Evolutionary conservation across 2,888 invertebrate genomes (phyloP).

Genomic region (Drosophila subquinaria): DNA sequence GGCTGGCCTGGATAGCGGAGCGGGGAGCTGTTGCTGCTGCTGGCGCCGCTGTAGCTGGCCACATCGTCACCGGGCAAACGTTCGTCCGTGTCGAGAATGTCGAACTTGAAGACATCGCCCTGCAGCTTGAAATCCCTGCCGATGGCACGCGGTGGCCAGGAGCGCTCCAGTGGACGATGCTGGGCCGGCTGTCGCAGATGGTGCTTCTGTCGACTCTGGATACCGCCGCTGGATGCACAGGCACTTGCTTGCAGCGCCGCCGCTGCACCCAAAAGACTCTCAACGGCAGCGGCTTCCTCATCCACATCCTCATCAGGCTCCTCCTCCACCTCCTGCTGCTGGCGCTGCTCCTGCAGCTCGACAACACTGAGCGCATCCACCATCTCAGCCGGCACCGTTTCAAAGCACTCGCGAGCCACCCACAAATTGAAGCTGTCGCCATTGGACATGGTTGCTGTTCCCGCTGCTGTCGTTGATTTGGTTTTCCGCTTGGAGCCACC

Average conservation of each 20-base stretch:
- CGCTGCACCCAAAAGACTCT: slow-evolving; percentile 82
- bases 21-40: slow-evolving; percentile 79
- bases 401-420: slow-evolving; percentile 85
- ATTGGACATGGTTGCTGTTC: slow-evolving; percentile 80
- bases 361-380: slow-evolving; percentile 72
- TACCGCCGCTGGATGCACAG: slow-evolving; percentile 18
- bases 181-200: slow-evolving; percentile 75
- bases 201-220: slow-evolving; percentile 43
- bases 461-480: slow-evolving; percentile 82
- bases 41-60: slow-evolving; percentile 74
- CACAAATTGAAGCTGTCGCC: slow-evolving; percentile 82
- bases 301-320: slow-evolving; percentile 54
- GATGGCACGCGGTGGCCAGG: slow-evolving; percentile 89
- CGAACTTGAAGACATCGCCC: slow-evolving; percentile 93
- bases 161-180: slow-evolving; percentile 92
- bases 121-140: slow-evolving; percentile 86
- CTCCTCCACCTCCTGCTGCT: slow-evolving; percentile 51
- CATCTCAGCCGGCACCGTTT: slow-evolving; percentile 84
- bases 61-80: slow-evolving; percentile 57
- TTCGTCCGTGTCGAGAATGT: slow-evolving; percentile 94
- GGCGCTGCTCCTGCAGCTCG: slow-evolving; percentile 61
- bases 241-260: slow-evolving; percentile 78
- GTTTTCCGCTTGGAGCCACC: slow-evolving; percentile 89
- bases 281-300: slow-evolving; percentile 79
- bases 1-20: slow-evolving; percentile 54